Evolutionary conservation across 2,113 vertebrate genomes (phyloP), one percentile per base, ranked within the genome.

Genomic region (Phoenicopterus ruber): DNA sequence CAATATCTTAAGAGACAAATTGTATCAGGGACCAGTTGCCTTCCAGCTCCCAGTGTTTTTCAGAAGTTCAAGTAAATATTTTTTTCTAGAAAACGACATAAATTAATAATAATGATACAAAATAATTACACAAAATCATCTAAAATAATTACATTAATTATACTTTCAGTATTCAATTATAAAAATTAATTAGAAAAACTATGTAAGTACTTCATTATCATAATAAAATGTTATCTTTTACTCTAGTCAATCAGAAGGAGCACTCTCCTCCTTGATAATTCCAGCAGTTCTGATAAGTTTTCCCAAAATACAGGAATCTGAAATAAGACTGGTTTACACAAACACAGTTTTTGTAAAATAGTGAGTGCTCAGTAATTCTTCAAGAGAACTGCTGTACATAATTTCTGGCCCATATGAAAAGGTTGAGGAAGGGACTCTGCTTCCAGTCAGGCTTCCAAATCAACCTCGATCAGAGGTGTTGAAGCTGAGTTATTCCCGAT

Each of bases 121-220:
- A 58, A 28, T 15, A 40, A 69, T 88, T 29, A 67, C 25, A 50
- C 25, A 31, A 52, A 69, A 42, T 57, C 1, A 69, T 50, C 28
- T 57, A 47, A 86, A 94, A 86, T 90, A 72, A 83, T 70, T n/a
- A 18, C n/a, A 77, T 62, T 80, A 86, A 91, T 86, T 90, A 86
- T 88, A 49, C 42, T 83, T 90, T n/a, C 26, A 74, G 54, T 21
- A 81, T 44, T 70, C 11, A 73, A 42, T 78, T 86, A 66, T 21
- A 70, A 36, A 83, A 77, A 38, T 46, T 79, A 77, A 94, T 80
- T 81, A 74, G 17, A 88, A 73, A 86, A 93, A 13, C 20, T 49
- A 57, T 0, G 4, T 50, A 67, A 82, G 52, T 81, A 77, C 21
- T 81, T 93, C 17, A 80, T 85, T 61, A 80, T 69, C 19, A 65